These are phyloP conservation scores for Drosophila ironensis DNA, from an alignment of 1,140 invertebrate genomes.

Conservation along the genomic window DNA sequence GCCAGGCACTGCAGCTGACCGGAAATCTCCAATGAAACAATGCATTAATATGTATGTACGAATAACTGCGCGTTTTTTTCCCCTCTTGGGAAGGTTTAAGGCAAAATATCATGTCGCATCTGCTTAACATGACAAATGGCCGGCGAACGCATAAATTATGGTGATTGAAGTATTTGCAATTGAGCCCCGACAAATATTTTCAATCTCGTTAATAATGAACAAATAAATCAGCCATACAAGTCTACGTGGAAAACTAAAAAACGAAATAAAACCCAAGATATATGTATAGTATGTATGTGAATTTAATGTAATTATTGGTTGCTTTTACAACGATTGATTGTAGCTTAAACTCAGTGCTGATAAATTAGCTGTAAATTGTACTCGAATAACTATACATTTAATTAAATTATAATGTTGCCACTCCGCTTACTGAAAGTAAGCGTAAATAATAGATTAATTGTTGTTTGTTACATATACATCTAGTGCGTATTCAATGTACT, in stretches of 20 bases:
- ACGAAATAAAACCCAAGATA: too few species aligned
- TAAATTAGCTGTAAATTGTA: slow-evolving; percentile 28
- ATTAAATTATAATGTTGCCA: slow-evolving; percentile 57
- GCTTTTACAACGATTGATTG: slow-evolving; percentile 4
- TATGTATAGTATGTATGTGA: too few species aligned
- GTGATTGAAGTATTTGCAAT: slow-evolving; percentile 65
- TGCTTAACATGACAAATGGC: slow-evolving; percentile 26
- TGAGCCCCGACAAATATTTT: slow-evolving; percentile 74
- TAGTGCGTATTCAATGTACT: slow-evolving; percentile 22
- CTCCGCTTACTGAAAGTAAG: slow-evolving; percentile 41
- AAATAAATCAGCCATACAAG: slow-evolving; percentile 17
- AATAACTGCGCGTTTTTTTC: neutral
- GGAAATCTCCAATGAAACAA: slow-evolving; percentile 20
- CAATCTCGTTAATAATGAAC: slow-evolving; percentile 57
- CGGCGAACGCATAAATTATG: slow-evolving; percentile 30
- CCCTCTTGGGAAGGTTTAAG: neutral
- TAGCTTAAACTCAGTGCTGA: neutral
- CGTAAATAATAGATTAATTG: slow-evolving; percentile 36
- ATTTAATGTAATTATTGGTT: slow-evolving; percentile 7
- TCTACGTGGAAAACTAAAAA: neutral
- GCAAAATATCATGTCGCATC: neutral
- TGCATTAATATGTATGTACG: slow-evolving; percentile 20
- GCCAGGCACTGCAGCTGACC: slow-evolving; percentile 13
- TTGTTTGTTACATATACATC: slow-evolving; percentile 45
- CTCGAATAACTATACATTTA: slow-evolving; percentile 20